These are phyloP conservation scores for Cantharis rufa DNA, from an alignment of 2,888 invertebrate species.

Conservation along the genomic window DNA sequence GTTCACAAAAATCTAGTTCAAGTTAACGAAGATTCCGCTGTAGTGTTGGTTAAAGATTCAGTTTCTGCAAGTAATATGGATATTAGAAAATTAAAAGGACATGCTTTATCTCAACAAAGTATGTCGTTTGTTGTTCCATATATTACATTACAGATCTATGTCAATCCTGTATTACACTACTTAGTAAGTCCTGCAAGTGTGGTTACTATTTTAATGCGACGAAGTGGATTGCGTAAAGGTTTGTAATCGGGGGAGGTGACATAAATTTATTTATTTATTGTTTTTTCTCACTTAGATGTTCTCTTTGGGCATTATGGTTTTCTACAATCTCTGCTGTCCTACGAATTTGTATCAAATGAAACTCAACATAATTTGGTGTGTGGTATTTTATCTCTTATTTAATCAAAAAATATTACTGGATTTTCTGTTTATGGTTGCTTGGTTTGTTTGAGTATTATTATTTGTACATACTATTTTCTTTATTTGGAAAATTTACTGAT, in stretches of 20 bases:
- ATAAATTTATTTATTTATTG: background rate
- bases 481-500: background rate
- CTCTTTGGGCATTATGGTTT: slow-evolving; percentile 57
- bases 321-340: slow-evolving; percentile 61
- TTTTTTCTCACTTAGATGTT: slow-evolving; percentile 53
- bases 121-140: slow-evolving; percentile 72
- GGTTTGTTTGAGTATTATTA: background rate
- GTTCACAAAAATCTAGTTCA: slow-evolving; percentile 62
- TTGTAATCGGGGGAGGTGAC: slow-evolving; percentile 11
- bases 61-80: slow-evolving; percentile 56
- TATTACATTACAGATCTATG: slow-evolving; percentile 74
- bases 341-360: slow-evolving; percentile 66
- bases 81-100: slow-evolving; percentile 64
- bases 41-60: slow-evolving; percentile 54
- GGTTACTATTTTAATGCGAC: slow-evolving; percentile 53
- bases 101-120: slow-evolving; percentile 66
- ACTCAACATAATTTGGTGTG: slow-evolving; percentile 59
- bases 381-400: slow-evolving; percentile 22
- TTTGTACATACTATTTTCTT: background rate
- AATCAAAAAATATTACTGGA: slow-evolving; percentile 4
- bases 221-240: slow-evolving; percentile 41
- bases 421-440: background rate
- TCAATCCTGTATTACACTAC: slow-evolving; percentile 75
- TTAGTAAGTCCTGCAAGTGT: slow-evolving; percentile 68
- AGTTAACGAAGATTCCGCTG: slow-evolving; percentile 49